These are phyloP conservation scores for Microdon myrmicae DNA, from an alignment of 2,888 invertebrate species.

Conservation along the genomic window DNA sequence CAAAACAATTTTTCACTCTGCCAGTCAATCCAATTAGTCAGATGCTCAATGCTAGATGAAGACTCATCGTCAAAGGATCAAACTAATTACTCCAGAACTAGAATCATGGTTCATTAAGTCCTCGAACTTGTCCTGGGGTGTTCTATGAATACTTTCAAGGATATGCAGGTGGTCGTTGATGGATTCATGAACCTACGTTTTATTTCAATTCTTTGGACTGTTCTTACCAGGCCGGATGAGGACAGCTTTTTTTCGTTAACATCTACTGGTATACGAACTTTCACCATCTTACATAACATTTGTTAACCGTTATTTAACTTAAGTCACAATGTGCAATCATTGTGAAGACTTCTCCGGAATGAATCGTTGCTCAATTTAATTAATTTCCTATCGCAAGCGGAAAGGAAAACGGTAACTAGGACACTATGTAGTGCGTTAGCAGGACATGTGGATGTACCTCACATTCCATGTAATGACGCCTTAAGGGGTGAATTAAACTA, in stretches of 20 bases:
- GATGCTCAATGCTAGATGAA: background rate
- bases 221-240: too few species aligned
- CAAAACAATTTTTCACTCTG: conserved; percentile 24
- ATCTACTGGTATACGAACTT: too few species aligned
- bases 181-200: conserved; percentile 15
- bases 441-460: conserved; percentile 9
- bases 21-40: conserved; percentile 33
- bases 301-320: conserved; percentile 3
- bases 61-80: conserved; percentile 21
- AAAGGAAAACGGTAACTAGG: conserved; percentile 38
- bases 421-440: conserved; percentile 27
- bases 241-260: too few species aligned
- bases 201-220: background rate
- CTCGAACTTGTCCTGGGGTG: too few species aligned
- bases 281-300: too few species aligned
- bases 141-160: too few species aligned
- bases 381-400: conserved; percentile 39
- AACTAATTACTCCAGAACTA: conserved; percentile 21
- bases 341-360: conserved; percentile 26
- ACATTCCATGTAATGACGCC: too few species aligned
- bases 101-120: conserved; percentile 35
- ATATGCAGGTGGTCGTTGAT: conserved; percentile 5
- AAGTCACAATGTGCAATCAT: conserved; percentile 46
- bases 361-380: conserved; percentile 51
- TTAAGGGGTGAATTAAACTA: too few species aligned